A percentile compares a stretch with the other conserved stretches of the same genome.
phyloP scores from a whole-genome alignment of 1,140 invertebrate genomes.

The Coelopa frigida region DNA sequence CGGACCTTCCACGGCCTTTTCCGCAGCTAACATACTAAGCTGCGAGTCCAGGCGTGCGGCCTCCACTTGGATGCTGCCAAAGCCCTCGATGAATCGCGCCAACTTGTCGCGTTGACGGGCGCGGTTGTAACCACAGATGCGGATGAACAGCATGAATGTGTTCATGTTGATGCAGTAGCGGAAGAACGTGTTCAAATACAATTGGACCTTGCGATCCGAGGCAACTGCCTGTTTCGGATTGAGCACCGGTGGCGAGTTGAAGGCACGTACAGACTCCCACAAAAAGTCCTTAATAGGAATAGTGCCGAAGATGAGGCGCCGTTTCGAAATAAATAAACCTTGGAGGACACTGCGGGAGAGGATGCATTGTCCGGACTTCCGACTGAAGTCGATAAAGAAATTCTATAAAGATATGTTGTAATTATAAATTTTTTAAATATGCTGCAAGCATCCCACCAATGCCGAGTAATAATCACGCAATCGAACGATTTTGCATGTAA shows the following conservation, averaged over 20 bases:
- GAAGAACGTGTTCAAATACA: constrained; percentile 83
- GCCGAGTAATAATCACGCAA: constrained; percentile 73
- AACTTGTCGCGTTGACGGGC: constrained; percentile 91
- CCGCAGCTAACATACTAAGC: constrained; percentile 55
- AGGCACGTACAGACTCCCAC: constrained; percentile 73
- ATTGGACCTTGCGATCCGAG: constrained; percentile 49
- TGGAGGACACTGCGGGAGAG: constrained; percentile 88
- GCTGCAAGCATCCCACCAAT: constrained; percentile 52
- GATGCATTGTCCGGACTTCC: constrained; percentile 79
- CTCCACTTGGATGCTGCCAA: constrained; percentile 88
- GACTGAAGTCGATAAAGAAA: constrained; percentile 89
- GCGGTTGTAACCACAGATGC: constrained; percentile 89
- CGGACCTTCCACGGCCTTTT: constrained; percentile 34
- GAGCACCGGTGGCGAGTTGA: constrained; percentile 81
- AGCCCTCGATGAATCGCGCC: constrained; percentile 76
- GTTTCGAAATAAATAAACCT: constrained; percentile 61
- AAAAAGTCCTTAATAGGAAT: constrained; percentile 70
- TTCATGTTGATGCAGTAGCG: constrained; percentile 66
- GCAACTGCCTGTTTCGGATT: constrained; percentile 59
- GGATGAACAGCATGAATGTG: constrained; percentile 80
- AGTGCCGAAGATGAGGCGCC: constrained; percentile 47
- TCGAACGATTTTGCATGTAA: constrained; percentile 74
- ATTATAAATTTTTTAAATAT: constrained; percentile 2
- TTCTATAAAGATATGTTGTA: constrained; percentile 56
- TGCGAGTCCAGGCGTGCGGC: constrained; percentile 86